A percentile compares a stretch with the other conserved stretches of the same genome.
Conservation (phyloP, 2,888 invertebrate species). For the Aphelenchoides bicaudatus region DNA sequence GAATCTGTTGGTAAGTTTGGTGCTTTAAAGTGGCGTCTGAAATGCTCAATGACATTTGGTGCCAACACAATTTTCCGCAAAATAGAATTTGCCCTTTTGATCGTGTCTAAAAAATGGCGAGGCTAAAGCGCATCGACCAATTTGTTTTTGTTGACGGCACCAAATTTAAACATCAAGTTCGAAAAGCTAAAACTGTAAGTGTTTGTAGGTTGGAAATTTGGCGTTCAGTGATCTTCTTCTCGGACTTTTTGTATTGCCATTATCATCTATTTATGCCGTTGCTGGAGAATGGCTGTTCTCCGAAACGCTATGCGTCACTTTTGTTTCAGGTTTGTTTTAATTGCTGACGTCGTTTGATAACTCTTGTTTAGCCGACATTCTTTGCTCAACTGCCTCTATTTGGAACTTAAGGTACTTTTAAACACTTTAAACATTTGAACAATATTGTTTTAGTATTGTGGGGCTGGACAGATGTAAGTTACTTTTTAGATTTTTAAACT, state of each 20-base stretch:
- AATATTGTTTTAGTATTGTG: too few species aligned
- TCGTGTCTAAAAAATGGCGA: too few species aligned
- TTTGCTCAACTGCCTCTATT: slow-evolving; percentile 65
- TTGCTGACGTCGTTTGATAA: not conserved
- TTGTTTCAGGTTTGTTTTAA: slow-evolving; percentile 61
- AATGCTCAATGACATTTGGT: too few species aligned
- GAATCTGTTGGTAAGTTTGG: slow-evolving; percentile 61
- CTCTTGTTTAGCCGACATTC: slow-evolving; percentile 61
- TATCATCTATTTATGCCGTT: slow-evolving; percentile 63
- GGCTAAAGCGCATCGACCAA: too few species aligned
- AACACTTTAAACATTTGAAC: too few species aligned
- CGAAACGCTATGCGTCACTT: slow-evolving; percentile 62
- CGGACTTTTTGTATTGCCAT: slow-evolving; percentile 63
- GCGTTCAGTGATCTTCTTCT: slow-evolving; percentile 64
- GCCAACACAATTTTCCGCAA: too few species aligned
- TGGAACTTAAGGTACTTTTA: slow-evolving; percentile 64
- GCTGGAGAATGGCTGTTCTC: slow-evolving; percentile 63
- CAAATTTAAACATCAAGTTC: too few species aligned
- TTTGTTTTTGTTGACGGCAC: too few species aligned
- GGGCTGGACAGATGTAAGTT: slow-evolving; percentile 64
- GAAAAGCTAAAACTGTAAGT: too few species aligned
- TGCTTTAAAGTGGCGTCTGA: not conserved
- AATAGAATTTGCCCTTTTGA: too few species aligned
- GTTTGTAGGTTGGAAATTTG: slow-evolving; percentile 62
- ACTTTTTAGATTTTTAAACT: slow-evolving; percentile 19